A percentile compares a stretch with the other conserved stretches of the same genome.
Evolutionary conservation across 2,113 vertebrate genomes (phyloP).

Genomic region (Burhinus oedicnemus): DNA sequence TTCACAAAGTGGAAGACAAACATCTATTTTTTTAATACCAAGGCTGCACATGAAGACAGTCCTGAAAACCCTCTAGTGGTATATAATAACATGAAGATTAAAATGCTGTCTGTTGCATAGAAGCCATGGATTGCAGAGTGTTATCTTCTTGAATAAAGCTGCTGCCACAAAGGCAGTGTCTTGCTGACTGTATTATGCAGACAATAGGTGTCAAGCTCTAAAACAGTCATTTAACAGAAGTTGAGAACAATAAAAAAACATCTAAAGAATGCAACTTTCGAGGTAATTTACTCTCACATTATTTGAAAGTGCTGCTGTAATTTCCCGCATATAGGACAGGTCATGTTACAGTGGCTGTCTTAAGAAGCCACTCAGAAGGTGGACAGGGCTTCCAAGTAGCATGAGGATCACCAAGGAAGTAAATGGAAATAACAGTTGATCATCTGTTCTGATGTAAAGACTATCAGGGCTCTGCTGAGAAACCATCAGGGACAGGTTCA

Average conservation of each 20-base stretch:
- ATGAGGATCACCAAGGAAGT: not conserved
- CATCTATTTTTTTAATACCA: not conserved
- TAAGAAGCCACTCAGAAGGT: not conserved
- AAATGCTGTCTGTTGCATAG: not conserved
- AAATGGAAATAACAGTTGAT: not conserved
- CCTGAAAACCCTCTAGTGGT: not conserved
- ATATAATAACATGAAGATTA: not conserved
- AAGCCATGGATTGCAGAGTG: not conserved
- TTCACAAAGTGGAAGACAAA: not conserved
- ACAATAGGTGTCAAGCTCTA: not conserved
- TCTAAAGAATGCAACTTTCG: not conserved
- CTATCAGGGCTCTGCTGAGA: not conserved
- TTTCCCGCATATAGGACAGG: not conserved
- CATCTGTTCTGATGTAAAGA: not conserved
- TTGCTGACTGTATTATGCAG: not conserved
- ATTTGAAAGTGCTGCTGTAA: not conserved
- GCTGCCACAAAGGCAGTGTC: not conserved
- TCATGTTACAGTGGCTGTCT: not conserved
- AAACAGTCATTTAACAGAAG: not conserved
- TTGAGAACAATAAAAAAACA: not conserved
- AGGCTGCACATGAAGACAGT: not conserved
- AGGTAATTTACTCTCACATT: not conserved
- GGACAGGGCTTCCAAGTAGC: not conserved
- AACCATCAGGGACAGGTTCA: not conserved
- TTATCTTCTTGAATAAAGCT: not conserved